Evolutionary conservation across 2,113 vertebrate genomes (phyloP), one percentile per base, ranked within the genome.

Genomic region (Solea senegalensis): DNA sequence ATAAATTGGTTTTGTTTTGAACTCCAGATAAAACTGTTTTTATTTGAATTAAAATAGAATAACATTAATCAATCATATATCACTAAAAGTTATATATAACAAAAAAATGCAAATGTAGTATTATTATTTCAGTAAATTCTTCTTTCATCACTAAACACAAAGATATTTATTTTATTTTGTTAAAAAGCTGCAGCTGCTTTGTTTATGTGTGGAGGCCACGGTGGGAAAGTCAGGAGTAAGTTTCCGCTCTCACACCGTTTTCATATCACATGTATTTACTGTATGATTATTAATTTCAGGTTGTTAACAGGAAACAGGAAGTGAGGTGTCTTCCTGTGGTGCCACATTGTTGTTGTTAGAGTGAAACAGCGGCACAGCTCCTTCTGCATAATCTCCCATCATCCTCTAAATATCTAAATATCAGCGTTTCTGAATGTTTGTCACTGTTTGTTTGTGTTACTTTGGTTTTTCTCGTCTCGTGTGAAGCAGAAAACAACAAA

Each of bases 211-310:
- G 72, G 40, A 70, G 15, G 53, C 41, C 3, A 50, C 54, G 86
- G 88, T 92, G 93, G 93, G 91, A 93, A 93, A 92, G 75, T 65
- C 78, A 55, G 69, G 65, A 74, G 67, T 55, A 13, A 15, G 85
- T 73, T 91, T 92, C 93, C 92, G 92, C 88, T 94, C 88, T 94
- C 92, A 88, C 93, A 94, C 91, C 91, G 90, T 92, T 92, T 21
- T 93, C 76, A 88, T 90, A 90, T 89, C 76, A 21, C 84, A 75
- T 91, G 92, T 92, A 94, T 94, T 94, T 93, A 91, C 91, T 94
- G 84, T 88, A 91, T 92, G 90, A 90, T 92, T 90, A 89, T 92
- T 90, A 82, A 91, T 88, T 89, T 84, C 64, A 71, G 85, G 76
- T 76, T 65, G 84, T 59, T 80, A 83, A 72, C 92, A 88, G 93